Evolutionary conservation across 1,140 invertebrate species (phyloP).

Genomic region (Galleria mellonella): DNA sequence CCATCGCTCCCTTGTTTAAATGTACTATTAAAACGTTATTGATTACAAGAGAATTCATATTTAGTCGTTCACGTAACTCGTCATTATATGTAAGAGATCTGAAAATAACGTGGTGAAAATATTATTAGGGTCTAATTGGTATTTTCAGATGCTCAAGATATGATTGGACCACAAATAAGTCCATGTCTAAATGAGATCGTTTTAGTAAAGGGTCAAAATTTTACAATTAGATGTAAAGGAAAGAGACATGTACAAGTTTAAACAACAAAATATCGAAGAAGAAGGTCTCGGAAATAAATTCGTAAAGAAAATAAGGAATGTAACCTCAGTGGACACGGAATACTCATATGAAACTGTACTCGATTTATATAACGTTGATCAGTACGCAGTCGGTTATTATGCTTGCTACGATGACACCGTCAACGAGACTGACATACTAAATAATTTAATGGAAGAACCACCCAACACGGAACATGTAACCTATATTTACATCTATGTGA

Average conservation of each 20-base stretch:
- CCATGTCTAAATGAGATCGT: conserved; percentile 63
- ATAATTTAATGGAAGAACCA: conserved; percentile 56
- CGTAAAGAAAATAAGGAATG: conserved; percentile 6
- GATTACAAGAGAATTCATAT: too few relatives aligned
- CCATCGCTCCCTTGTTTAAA: too few relatives aligned
- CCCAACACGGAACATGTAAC: conserved; percentile 57
- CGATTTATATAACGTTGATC: conserved; percentile 55
- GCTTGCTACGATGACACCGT: conserved; percentile 71
- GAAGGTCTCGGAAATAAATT: conserved; percentile 31
- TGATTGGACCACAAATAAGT: conserved; percentile 58
- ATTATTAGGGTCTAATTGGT: conserved; percentile 10
- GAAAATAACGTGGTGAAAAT: too few relatives aligned
- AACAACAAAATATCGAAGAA: conserved; percentile 51
- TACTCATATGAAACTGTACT: conserved; percentile 57
- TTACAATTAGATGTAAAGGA: conserved; percentile 70
- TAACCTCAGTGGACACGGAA: conserved; percentile 29
- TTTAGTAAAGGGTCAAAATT: conserved; percentile 61
- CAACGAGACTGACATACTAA: conserved; percentile 36
- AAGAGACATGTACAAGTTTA: conserved; percentile 65
- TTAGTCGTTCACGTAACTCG: too few relatives aligned
- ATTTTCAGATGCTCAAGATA: conserved; percentile 51
- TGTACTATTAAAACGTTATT: too few relatives aligned
- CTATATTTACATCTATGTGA: conserved; percentile 79
- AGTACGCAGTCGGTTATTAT: conserved; percentile 76
- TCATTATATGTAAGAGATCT: too few relatives aligned